A percentile compares a stretch with the other conserved stretches of the same genome.
Conservation (phyloP, 1,140 invertebrate species). For the Mycetomoellerius zeteki region DNA sequence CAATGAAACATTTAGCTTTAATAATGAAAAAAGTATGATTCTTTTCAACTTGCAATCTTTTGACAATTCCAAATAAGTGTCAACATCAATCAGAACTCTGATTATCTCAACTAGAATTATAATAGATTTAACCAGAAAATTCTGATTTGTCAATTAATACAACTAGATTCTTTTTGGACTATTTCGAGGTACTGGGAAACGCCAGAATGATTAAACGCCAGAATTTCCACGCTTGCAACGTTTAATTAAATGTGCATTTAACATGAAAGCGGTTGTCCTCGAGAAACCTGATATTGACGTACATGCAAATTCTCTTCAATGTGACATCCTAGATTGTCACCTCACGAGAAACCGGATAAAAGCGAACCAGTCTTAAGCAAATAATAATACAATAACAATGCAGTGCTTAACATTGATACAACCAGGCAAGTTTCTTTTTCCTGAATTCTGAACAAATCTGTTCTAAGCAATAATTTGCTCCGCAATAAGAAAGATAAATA, state of each 20-base stretch:
- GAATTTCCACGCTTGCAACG: slow-evolving; percentile 3
- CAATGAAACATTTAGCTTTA: background rate
- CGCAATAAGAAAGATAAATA: background rate
- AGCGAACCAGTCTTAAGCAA: slow-evolving; percentile 1
- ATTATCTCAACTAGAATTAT: too few relatives aligned
- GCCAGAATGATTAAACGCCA: slow-evolving; percentile 8
- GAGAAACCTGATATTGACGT: slow-evolving; percentile 65
- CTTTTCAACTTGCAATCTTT: background rate
- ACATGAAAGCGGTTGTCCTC: slow-evolving; percentile 24
- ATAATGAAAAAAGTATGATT: background rate
- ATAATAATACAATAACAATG: slow-evolving; percentile 12
- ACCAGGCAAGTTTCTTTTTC: background rate
- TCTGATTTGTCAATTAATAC: too few relatives aligned
- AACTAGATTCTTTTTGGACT: too few relatives aligned
- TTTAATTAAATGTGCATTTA: slow-evolving; percentile 44
- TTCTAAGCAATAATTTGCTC: background rate
- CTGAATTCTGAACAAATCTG: background rate
- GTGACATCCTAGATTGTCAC: slow-evolving; percentile 62
- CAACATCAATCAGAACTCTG: too few relatives aligned
- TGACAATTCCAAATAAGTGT: background rate
- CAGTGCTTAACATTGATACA: background rate
- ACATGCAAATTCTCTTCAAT: slow-evolving; percentile 27
- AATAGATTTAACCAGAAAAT: too few relatives aligned
- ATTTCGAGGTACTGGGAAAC: background rate
- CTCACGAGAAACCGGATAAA: slow-evolving; percentile 29